These are phyloP conservation scores for Amitus sp. DNA, from an alignment of 2,888 invertebrate genomes.

Conservation along the genomic window DNA sequence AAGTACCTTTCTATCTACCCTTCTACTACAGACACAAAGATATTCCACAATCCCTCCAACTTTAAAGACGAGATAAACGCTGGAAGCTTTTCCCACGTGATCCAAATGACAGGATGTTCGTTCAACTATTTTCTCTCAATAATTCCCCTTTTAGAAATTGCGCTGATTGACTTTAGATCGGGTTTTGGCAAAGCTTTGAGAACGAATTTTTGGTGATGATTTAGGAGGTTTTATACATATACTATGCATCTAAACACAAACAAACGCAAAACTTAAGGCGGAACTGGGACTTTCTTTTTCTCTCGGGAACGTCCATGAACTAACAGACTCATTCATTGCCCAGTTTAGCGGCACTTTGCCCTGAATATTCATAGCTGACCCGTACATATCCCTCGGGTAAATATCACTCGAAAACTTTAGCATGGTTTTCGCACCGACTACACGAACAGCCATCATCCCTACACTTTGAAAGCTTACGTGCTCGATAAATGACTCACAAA, in stretches of 20 bases:
- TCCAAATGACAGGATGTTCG: slow-evolving; percentile 21
- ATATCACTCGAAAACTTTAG: slow-evolving; percentile 62
- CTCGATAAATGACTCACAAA: slow-evolving; percentile 29
- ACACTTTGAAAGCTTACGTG: slow-evolving; percentile 40
- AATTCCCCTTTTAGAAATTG: neutral
- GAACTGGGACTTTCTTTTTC: slow-evolving; percentile 42
- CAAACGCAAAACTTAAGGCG: slow-evolving; percentile 37
- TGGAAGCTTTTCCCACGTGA: slow-evolving; percentile 16
- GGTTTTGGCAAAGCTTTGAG: neutral
- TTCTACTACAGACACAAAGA: slow-evolving; percentile 28
- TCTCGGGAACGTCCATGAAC: slow-evolving; percentile 44
- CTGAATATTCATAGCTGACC: slow-evolving; percentile 63
- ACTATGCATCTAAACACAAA: slow-evolving; percentile 28
- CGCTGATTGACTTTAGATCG: neutral
- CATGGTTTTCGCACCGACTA: slow-evolving; percentile 43
- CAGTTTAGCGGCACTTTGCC: slow-evolving; percentile 62
- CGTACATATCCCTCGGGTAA: slow-evolving; percentile 55
- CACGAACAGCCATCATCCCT: slow-evolving; percentile 36
- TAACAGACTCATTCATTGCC: slow-evolving; percentile 62
- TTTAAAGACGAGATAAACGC: slow-evolving; percentile 31
- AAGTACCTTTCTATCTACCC: slow-evolving; percentile 39
- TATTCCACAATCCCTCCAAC: slow-evolving; percentile 34
- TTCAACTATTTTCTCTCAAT: neutral
- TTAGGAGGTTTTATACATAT: too few relatives aligned
- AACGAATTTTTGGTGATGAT: slow-evolving; percentile 23